These are phyloP conservation scores for Anabacerthia variegaticeps DNA, from an alignment of 2,797 vertebrate species.

Conservation along the genomic window DNA sequence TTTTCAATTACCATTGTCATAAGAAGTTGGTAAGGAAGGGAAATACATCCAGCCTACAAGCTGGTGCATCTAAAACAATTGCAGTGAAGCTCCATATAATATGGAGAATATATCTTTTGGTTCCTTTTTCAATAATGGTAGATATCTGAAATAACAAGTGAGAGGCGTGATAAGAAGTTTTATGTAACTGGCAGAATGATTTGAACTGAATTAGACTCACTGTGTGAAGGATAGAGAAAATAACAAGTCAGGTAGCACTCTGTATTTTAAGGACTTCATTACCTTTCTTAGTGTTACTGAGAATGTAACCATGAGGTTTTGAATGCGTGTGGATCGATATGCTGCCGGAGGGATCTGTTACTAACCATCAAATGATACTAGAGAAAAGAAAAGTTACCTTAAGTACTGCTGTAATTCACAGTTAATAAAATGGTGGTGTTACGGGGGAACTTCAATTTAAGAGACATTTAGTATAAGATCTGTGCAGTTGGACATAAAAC, in stretches of 20 bases:
- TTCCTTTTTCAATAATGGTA: background rate
- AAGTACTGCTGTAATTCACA: constrained; percentile 51
- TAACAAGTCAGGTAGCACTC: background rate
- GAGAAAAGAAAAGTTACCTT: constrained; percentile 7
- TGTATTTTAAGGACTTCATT: constrained; percentile 34
- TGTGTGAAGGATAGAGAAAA: background rate
- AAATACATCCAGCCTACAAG: background rate
- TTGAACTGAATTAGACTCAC: background rate
- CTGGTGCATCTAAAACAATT: background rate
- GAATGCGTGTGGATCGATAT: background rate
- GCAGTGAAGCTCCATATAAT: background rate
- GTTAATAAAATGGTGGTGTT: constrained; percentile 56
- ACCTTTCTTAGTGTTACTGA: background rate
- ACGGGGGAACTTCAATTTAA: constrained; percentile 7
- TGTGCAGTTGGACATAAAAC: constrained; percentile 28
- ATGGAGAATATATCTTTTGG: background rate
- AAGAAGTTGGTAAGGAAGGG: background rate
- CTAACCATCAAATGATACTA: background rate
- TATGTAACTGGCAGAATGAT: background rate
- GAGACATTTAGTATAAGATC: constrained; percentile 17
- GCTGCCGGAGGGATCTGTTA: constrained; percentile 10
- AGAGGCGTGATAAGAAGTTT: background rate
- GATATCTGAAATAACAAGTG: background rate
- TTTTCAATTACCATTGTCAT: background rate
- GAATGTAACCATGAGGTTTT: background rate